Conservation (phyloP, 2,113 vertebrate genomes). For the Cephalopterus ornatus region DNA sequence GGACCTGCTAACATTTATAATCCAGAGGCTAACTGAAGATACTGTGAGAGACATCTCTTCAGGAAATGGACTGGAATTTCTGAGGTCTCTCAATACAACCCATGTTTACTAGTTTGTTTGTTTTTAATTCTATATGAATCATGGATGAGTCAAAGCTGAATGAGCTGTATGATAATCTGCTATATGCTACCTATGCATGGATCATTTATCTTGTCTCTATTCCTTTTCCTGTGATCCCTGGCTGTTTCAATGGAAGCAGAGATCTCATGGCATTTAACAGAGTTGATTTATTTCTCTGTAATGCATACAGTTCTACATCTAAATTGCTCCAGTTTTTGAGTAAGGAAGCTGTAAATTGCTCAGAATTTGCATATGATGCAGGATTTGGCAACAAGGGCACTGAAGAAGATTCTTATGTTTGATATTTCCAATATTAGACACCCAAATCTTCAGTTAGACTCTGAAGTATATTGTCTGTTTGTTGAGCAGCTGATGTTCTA, state of each 20-base stretch:
- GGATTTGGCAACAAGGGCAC: not conserved
- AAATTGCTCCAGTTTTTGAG: not conserved
- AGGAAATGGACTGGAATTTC: not conserved
- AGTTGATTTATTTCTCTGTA: not conserved
- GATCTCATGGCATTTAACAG: not conserved
- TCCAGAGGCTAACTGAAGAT: not conserved
- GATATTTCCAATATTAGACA: not conserved
- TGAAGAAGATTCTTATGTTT: not conserved
- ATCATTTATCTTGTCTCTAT: not conserved
- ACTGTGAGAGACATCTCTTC: not conserved
- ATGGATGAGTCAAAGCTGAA: not conserved
- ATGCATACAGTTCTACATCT: not conserved
- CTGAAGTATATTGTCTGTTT: not conserved
- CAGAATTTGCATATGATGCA: not conserved
- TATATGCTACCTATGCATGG: not conserved
- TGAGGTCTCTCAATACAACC: accelerated
- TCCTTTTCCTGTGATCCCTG: not conserved
- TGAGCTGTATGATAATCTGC: not conserved
- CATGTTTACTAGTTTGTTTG: not conserved
- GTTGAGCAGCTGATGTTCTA: not conserved
- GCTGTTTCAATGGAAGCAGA: not conserved
- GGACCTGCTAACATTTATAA: not conserved
- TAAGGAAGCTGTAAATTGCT: not conserved
- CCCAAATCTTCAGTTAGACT: not conserved
- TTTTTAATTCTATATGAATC: not conserved